Percentiles rank a stretch among this genome's conserved stretches.
Conservation (phyloP, 2,113 vertebrate genomes). For the Shinisaurus crocodilurus region DNA sequence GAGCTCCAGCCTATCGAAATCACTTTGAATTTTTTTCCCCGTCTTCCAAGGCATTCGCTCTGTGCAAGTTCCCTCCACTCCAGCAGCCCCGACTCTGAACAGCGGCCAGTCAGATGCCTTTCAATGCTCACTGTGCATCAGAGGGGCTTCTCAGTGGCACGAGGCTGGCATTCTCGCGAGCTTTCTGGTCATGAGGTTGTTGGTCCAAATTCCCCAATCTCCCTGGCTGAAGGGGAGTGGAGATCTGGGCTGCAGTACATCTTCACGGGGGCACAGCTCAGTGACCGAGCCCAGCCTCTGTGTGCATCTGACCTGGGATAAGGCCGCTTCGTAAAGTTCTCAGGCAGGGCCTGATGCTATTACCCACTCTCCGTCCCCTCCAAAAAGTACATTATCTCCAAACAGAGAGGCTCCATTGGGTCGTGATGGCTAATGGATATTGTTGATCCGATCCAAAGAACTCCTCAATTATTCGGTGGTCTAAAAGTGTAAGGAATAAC, state of each 20-base stretch:
- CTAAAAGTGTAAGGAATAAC: no score
- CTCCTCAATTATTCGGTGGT: no score
- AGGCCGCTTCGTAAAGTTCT: background rate
- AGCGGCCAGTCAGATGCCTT: background rate
- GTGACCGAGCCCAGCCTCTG: background rate
- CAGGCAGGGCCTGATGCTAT: background rate
- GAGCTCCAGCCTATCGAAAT: no score
- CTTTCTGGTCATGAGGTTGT: no score
- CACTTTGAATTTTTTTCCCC: no score
- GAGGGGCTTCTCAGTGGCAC: background rate
- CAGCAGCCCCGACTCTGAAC: background rate
- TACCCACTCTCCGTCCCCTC: background rate
- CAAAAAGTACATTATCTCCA: background rate
- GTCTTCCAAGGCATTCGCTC: no score
- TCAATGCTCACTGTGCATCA: no score
- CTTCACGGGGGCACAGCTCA: background rate
- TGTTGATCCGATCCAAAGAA: background rate
- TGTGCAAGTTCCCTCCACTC: background rate
- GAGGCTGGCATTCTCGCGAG: background rate
- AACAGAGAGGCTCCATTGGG: background rate
- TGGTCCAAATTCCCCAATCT: background rate
- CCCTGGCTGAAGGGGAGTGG: background rate
- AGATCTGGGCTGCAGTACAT: background rate
- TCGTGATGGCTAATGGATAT: background rate
- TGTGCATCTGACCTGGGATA: background rate